Evolutionary conservation across 2,797 vertebrate species (phyloP), one percentile per base, ranked within the genome.

Genomic region (Danio albolineatus): DNA sequence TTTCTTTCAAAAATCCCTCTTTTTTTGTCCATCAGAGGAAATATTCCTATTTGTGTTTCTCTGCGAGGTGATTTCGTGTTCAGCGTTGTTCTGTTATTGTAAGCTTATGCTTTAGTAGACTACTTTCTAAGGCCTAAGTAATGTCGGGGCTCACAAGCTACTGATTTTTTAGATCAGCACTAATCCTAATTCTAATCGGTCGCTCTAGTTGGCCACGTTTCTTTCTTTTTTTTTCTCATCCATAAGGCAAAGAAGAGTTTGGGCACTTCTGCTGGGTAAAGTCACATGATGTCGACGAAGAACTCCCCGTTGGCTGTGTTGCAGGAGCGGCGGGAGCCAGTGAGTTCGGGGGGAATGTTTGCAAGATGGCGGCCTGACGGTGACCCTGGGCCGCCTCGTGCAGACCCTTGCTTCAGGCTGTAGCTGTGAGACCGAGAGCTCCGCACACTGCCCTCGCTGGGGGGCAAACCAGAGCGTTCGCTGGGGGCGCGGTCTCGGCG

Each of bases 271-370:
- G 56, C 43, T 53, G 19, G 21, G 13, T 13, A 28, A 17, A 49
- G 64, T 97, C 96, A 99, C 98, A 99, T 99, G 90, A 99, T 97
- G 91, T 99, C 98, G 74, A 99, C 97, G 89, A 99, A 99, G 92
- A 98, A 99, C 92, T 99, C 98, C 91, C 98, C 98, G 62, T 97
- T 96, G 84, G 99, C 97, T 17, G 98, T 96, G 91, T 96, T 96
- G 93, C 99, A 96, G 82, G 98, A 99, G 93, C 98, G 97, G 90
- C 98, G 97, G 80, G 98, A 99, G 85, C 95, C 97, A 4, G 96
- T 97, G 89, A 99, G 95, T 95, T 99, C 97, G 0, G 97, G 95
- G 86, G 98, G 97, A 89, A 97, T 96, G 0, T 96, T 93, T 82
- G 93, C 89, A 82, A 99, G 93, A 90, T 96, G 97, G 70, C 96